These are phyloP conservation scores for Chirona hameri DNA, from an alignment of 2,888 invertebrate species.

Conservation along the genomic window DNA sequence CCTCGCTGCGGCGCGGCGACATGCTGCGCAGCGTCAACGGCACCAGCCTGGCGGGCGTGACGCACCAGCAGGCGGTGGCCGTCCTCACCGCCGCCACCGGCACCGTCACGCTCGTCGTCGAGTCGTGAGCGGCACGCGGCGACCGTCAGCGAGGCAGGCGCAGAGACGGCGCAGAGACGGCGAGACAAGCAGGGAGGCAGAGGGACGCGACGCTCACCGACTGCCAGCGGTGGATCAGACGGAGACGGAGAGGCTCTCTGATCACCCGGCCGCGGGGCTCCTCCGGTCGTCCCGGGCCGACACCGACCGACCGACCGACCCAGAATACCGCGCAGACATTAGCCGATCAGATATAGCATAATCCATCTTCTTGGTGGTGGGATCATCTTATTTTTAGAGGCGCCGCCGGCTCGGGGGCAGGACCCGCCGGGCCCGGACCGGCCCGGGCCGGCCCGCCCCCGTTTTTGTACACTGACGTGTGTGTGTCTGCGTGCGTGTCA, in stretches of 20 bases:
- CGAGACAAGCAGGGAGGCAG: no score
- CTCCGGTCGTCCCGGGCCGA: no score
- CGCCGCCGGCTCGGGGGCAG: background rate
- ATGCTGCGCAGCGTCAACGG: slow-evolving; percentile 50
- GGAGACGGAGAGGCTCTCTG: no score
- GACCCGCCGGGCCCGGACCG: background rate
- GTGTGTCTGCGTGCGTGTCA: background rate
- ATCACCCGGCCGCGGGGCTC: no score
- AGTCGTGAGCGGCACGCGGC: slow-evolving; percentile 42
- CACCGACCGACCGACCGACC: slow-evolving; percentile 32
- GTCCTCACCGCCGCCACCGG: slow-evolving; percentile 52
- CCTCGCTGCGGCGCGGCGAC: slow-evolving; percentile 49
- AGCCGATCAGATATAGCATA: background rate
- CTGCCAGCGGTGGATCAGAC: no score
- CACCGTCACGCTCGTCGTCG: slow-evolving; percentile 52
- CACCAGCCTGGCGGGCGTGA: slow-evolving; percentile 47
- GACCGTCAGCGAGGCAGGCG: no score
- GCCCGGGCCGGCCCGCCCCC: background rate
- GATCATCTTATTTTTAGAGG: background rate
- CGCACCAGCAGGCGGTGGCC: slow-evolving; percentile 50
- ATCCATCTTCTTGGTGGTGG: slow-evolving; percentile 12
- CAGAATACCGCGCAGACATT: background rate
- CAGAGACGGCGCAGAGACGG: no score
- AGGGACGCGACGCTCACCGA: no score
- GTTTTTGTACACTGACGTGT: background rate